These are phyloP conservation scores for Morbakka virulenta DNA, from an alignment of 30 jellyfish, hydroid and myxozoan genomes.

Conservation along the genomic window DNA sequence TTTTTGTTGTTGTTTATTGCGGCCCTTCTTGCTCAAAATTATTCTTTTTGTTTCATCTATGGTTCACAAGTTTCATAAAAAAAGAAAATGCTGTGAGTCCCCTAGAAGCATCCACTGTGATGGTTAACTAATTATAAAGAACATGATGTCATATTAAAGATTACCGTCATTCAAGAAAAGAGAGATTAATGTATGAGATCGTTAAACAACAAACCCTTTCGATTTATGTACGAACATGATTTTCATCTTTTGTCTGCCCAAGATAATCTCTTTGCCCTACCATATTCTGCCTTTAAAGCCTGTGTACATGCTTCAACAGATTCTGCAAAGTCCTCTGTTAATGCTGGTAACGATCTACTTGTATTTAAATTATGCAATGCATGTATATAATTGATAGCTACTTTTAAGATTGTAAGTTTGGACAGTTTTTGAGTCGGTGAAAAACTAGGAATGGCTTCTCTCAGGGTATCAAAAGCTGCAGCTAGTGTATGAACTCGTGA, in stretches of 20 bases:
- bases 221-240: no score
- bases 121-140: no score
- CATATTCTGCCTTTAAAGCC: constrained; percentile 82
- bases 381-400: constrained; percentile 76
- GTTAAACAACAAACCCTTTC: no score
- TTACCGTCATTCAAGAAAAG: no score
- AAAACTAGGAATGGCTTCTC: constrained; percentile 88
- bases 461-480: constrained; percentile 70
- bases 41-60: no score
- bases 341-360: not conserved
- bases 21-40: no score
- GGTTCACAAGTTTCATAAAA: no score
- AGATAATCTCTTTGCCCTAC: constrained; percentile 66
- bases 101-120: no score
- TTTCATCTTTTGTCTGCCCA: not conserved
- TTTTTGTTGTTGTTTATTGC: no score
- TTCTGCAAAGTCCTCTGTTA: constrained; percentile 51
- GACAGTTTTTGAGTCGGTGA: constrained; percentile 84
- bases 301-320: constrained; percentile 72
- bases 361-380: constrained; percentile 59
- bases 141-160: no score
- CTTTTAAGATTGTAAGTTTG: constrained; percentile 68
- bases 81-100: no score
- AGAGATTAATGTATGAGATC: no score
- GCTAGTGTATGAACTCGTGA: constrained; percentile 88